Evolutionary conservation across 1,140 invertebrate species (phyloP).

Genomic region (Heterodera schachtii): DNA sequence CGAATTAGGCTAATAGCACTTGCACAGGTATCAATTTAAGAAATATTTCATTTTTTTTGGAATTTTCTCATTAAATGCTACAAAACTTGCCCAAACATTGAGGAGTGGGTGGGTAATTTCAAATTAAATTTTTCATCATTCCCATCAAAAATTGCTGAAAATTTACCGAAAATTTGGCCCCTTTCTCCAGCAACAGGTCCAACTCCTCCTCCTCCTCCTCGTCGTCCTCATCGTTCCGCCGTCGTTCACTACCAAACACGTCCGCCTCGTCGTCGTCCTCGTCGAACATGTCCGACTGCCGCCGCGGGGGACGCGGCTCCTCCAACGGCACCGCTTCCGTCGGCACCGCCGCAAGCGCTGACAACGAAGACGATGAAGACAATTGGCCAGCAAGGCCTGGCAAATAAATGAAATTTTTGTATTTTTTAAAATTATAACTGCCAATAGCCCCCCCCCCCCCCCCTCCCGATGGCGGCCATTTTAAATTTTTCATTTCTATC

Average conservation of each 20-base stretch:
- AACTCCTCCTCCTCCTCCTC: neutral
- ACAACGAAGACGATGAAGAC: too few relatives aligned
- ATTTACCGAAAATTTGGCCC: neutral
- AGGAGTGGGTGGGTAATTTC: neutral
- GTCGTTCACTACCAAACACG: neutral
- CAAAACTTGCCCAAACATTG: too few relatives aligned
- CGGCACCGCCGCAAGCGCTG: too few relatives aligned
- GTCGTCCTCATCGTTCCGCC: neutral
- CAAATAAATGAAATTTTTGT: too few relatives aligned
- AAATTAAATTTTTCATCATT: slow-evolving; percentile 11
- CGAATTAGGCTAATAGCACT: too few relatives aligned
- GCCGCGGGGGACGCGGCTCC: neutral
- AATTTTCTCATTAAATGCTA: neutral
- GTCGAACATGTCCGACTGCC: slow-evolving; percentile 1
- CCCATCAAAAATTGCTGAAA: neutral
- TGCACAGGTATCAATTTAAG: neutral
- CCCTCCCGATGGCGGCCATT: too few relatives aligned
- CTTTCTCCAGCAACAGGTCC: neutral
- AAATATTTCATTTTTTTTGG: neutral
- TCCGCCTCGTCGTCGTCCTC: slow-evolving; percentile 10
- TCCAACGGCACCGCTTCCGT: neutral
- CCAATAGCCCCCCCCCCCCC: too few relatives aligned
- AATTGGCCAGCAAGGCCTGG: too few relatives aligned
- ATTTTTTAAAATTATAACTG: too few relatives aligned
- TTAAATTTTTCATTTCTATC: too few relatives aligned